A percentile compares a stretch with the other conserved stretches of the same genome.
Conservation (phyloP, 64 coral and sea anemone genomes). For the Actinia equina region DNA sequence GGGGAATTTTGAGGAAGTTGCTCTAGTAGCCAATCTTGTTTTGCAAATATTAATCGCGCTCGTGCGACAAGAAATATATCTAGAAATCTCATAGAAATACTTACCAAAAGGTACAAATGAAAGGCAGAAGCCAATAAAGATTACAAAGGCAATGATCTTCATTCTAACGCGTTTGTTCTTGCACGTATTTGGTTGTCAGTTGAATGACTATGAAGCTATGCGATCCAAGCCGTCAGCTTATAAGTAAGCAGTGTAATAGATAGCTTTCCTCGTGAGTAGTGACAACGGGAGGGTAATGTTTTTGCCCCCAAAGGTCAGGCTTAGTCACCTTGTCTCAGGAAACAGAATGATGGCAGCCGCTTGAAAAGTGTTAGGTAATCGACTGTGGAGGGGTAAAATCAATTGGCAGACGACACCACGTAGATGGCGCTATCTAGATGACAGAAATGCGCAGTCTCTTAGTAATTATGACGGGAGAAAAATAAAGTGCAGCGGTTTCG, state of each 20-base stretch:
- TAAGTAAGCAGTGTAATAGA: conserved; percentile 16
- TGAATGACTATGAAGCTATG: not conserved
- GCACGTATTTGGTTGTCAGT: not conserved
- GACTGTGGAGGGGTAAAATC: not conserved
- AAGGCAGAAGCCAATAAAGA: conserved; percentile 1
- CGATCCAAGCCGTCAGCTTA: conserved; percentile 7
- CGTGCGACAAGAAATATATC: not conserved
- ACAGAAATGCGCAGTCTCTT: conserved; percentile 3
- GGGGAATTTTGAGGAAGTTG: not conserved
- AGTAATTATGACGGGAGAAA: not conserved
- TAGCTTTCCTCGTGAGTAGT: conserved; percentile 11
- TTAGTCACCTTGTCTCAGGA: conserved; percentile 1
- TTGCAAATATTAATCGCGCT: not conserved
- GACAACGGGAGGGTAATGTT: conserved; percentile 23
- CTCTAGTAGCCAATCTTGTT: not conserved
- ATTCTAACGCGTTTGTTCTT: not conserved
- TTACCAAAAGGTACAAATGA: not conserved
- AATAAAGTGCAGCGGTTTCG: not conserved
- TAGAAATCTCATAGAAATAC: not conserved
- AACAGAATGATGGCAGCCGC: not conserved
- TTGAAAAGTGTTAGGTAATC: not conserved
- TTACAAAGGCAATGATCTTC: not conserved
- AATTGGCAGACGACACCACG: not conserved
- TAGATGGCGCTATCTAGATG: not conserved
- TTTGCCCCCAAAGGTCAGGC: conserved; percentile 16